Evolutionary conservation across 2,888 invertebrate species (phyloP).

Genomic region (Amphipyra berbera): DNA sequence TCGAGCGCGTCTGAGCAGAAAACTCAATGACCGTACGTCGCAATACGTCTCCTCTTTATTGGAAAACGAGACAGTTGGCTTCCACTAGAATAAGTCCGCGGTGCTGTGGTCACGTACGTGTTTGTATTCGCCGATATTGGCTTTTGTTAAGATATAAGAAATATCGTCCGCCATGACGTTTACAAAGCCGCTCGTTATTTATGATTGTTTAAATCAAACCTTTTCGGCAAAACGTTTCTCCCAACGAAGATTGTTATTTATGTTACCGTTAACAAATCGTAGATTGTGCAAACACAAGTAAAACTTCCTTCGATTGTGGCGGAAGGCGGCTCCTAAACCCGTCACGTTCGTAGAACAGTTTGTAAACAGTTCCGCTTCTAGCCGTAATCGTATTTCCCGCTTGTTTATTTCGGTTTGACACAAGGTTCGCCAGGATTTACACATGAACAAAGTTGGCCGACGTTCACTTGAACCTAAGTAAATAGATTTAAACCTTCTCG

Average conservation of each 20-base stretch:
- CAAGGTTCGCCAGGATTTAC: conserved; percentile 69
- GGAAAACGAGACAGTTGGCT: conserved; percentile 86
- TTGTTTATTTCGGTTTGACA: conserved; percentile 81
- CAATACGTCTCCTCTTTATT: conserved; percentile 86
- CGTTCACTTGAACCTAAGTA: conserved; percentile 65
- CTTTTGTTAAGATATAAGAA: conserved; percentile 76
- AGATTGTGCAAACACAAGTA: conserved; percentile 66
- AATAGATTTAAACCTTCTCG: conserved; percentile 50
- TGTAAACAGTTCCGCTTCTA: conserved; percentile 80
- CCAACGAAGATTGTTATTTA: conserved; percentile 62
- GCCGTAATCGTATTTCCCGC: conserved; percentile 79
- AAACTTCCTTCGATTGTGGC: conserved; percentile 67
- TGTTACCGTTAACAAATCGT: conserved; percentile 67
- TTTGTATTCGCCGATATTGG: conserved; percentile 79
- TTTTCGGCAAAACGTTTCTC: conserved; percentile 24
- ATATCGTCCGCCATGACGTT: conserved; percentile 65
- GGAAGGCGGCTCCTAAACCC: conserved; percentile 56
- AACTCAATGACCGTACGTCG: conserved; percentile 82
- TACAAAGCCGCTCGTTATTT: conserved; percentile 48
- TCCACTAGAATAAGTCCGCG: conserved; percentile 78
- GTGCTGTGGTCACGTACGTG: too few species aligned
- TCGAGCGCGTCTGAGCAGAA: conserved; percentile 80
- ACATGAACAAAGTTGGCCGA: conserved; percentile 66
- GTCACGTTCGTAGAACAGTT: conserved; percentile 75
- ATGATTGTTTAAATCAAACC: conserved; percentile 53